A percentile compares a stretch with the other conserved stretches of the same genome.
Conservation (phyloP, 2,888 invertebrate species). For the Trichogramma evanescens region DNA sequence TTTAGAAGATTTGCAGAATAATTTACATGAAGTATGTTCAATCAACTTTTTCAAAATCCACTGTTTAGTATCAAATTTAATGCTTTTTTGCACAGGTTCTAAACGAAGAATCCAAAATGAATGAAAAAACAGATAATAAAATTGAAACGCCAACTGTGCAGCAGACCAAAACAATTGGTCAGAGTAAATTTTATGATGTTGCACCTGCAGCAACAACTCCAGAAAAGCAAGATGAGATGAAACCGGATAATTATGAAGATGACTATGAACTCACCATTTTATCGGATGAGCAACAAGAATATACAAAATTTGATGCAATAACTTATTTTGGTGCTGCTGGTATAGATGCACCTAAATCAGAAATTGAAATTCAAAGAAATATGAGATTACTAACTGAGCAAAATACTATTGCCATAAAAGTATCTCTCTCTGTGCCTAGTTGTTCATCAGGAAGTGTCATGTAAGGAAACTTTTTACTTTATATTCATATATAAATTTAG, state of each 20-base stretch:
- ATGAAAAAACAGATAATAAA: constrained; percentile 34
- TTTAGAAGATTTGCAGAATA: constrained; percentile 57
- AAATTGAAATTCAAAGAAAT: constrained; percentile 84
- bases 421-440: constrained; percentile 86
- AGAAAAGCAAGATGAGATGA: constrained; percentile 75
- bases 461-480: constrained; percentile 54
- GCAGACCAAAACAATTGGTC: constrained; percentile 48
- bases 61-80: background rate
- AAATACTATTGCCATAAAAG: constrained; percentile 72
- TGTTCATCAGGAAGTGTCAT: constrained; percentile 89
- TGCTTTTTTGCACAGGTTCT: constrained; percentile 31
- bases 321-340: constrained; percentile 87
- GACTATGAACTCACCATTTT: constrained; percentile 53
- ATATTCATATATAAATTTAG: background rate
- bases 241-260: constrained; percentile 69
- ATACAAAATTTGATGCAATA: constrained; percentile 86
- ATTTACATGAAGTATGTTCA: constrained; percentile 53
- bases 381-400: constrained; percentile 81
- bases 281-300: constrained; percentile 80
- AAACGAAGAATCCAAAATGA: constrained; percentile 44
- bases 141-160: constrained; percentile 28
- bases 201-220: constrained; percentile 41
- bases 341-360: constrained; percentile 87
- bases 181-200: constrained; percentile 51
- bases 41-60: background rate